Evolutionary conservation across 2,113 vertebrate species (phyloP).

Genomic region (Seriola dumerili): DNA sequence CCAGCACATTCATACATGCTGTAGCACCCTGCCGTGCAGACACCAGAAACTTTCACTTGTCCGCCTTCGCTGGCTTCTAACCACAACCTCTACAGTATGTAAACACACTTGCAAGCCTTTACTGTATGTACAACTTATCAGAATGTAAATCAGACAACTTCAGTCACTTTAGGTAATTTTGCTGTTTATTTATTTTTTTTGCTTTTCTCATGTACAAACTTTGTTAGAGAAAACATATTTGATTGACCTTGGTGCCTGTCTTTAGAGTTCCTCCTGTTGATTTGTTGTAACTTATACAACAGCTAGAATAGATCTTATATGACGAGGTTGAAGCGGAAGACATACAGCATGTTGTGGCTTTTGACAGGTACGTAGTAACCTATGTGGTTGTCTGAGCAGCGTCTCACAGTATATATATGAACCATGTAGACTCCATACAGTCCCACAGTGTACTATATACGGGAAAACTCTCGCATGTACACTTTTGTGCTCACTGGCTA

Average conservation of each 20-base stretch:
- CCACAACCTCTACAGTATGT: constrained; percentile 14
- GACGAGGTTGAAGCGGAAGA: constrained; percentile 11
- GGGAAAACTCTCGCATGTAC: neutral
- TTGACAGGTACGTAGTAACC: constrained; percentile 48
- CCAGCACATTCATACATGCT: neutral
- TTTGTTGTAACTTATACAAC: constrained; percentile 3
- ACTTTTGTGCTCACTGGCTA: neutral
- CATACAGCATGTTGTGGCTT: constrained; percentile 59
- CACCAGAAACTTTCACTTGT: constrained; percentile 38
- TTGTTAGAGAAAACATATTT: neutral
- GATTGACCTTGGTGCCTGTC: neutral
- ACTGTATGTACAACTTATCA: neutral
- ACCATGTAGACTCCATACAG: constrained; percentile 31
- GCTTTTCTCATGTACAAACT: neutral
- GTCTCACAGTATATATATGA: constrained; percentile 26
- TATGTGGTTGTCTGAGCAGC: constrained; percentile 62
- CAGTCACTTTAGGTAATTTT: neutral
- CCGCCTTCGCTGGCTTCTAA: neutral
- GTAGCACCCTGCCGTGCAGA: neutral
- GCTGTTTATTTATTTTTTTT: neutral
- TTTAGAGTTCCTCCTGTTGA: neutral
- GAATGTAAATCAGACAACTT: neutral
- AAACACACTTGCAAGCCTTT: neutral
- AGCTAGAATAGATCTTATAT: neutral
- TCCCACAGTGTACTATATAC: constrained; percentile 3